A percentile compares a stretch with the other conserved stretches of the same genome.
phyloP scores from a whole-genome alignment of 2,113 vertebrate species.

The Ploceus nigricollis region DNA sequence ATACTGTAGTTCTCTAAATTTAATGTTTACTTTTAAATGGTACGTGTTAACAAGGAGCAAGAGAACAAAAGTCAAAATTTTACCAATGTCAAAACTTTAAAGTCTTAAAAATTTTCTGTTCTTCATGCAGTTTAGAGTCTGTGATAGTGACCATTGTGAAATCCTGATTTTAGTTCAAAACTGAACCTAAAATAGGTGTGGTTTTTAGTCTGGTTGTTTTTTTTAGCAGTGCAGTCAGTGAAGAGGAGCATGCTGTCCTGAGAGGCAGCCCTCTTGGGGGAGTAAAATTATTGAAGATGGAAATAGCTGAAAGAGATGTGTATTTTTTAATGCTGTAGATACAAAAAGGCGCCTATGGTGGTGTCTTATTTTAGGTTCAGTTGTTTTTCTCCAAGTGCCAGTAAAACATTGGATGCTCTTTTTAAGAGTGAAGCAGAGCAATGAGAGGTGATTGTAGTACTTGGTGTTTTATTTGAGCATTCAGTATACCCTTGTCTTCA shows the following conservation, averaged over 20 bases:
- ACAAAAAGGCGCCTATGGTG: neutral
- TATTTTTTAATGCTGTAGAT: neutral
- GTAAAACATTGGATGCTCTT: neutral
- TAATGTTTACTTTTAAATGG: neutral
- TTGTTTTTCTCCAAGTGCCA: neutral
- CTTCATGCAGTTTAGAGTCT: neutral
- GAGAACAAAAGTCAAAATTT: neutral
- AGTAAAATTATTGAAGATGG: neutral
- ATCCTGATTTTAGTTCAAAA: neutral
- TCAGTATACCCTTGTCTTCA: neutral
- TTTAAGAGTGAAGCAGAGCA: neutral
- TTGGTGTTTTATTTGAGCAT: neutral
- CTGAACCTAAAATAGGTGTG: neutral
- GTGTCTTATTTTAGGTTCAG: neutral
- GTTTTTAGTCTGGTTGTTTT: accelerated
- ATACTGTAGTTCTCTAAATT: neutral
- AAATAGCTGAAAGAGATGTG: neutral
- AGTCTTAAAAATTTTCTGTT: neutral
- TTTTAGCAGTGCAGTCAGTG: neutral
- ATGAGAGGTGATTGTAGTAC: neutral
- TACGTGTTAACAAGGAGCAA: neutral
- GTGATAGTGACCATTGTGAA: neutral
- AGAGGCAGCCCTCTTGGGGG: neutral
- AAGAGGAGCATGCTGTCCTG: neutral
- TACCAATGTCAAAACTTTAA: neutral